These are phyloP conservation scores for Borostomias antarcticus DNA, from an alignment of 2,797 vertebrate species.

Conservation along the genomic window DNA sequence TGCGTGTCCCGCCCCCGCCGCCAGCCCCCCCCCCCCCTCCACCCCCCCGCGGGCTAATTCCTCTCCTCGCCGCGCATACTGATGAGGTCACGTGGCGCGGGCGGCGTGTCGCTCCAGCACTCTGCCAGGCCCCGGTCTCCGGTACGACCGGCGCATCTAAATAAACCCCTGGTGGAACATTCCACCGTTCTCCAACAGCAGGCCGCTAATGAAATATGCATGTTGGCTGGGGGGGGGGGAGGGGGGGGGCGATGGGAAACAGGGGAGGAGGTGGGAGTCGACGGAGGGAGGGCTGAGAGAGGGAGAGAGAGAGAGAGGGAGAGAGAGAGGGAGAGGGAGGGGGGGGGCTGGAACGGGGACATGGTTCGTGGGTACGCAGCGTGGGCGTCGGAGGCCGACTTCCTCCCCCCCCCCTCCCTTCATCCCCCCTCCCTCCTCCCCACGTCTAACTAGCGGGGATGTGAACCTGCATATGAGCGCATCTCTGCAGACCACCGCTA, in stretches of 20 bases:
- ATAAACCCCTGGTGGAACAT: slow-evolving; percentile 78
- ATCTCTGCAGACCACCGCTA: too few species aligned
- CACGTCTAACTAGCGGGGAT: not conserved
- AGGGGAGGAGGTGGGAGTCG: slow-evolving; percentile 5
- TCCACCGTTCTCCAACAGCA: slow-evolving; percentile 73
- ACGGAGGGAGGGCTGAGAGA: not conserved
- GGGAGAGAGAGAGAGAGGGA: not conserved
- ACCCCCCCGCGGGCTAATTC: slow-evolving; percentile 76
- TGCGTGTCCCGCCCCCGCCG: slow-evolving; percentile 57
- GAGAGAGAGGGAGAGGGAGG: not conserved
- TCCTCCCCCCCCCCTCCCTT: too few species aligned
- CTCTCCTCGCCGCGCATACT: slow-evolving; percentile 71
- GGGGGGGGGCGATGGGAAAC: not conserved
- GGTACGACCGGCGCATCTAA: slow-evolving; percentile 67
- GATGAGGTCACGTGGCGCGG: slow-evolving; percentile 76
- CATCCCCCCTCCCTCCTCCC: too few species aligned
- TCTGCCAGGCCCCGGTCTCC: not conserved
- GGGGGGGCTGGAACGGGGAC: not conserved
- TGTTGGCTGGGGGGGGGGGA: slow-evolving; percentile 39
- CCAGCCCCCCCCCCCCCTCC: slow-evolving; percentile 55
- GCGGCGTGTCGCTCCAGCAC: slow-evolving; percentile 65
- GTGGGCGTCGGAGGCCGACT: not conserved
- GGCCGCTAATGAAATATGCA: slow-evolving; percentile 78
- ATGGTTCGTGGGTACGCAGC: not conserved
- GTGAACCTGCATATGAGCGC: not conserved